Base-by-base conservation (phyloP, 2,113 vertebrate species). In the Semnopithecus entellus region DNA sequence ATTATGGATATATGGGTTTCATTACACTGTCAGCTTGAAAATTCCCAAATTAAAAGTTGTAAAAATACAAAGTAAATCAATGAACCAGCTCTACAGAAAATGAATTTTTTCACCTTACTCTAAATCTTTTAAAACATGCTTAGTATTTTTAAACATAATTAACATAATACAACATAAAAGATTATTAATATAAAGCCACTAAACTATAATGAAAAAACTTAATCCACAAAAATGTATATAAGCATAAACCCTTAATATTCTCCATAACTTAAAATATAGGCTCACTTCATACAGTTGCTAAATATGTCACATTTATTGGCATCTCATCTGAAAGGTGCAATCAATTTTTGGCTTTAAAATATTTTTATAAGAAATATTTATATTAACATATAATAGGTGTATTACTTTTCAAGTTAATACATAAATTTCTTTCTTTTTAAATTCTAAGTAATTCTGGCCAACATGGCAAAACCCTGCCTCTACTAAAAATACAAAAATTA, bases 131-230 rank as follows among this genome's bases (percentile, higher is more conserved):
- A 86, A n/a, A 90, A 50, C 18, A 93, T 1, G 1, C 66, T 66
- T 91, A 81, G 64, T 45, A 48, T 81, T 93, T 92, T 91, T 85
- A 96, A 93, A 95, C 22, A 64, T 81, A 95, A 87, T 68, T 92
- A 76, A 88, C 43, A 32, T 32, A 86, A 91, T 3, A 88, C 40
- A 92, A 78, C 30, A 90, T 78, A 90, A 83, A 78, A 96, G 10
- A 68, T 43, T 82, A 43, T 48, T 81, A 91, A 91, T 4, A 76
- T 78, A 94, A 89, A 90, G 18, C 40, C 35, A 87, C 81, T 38
- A 92, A 57, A 78, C 35, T 50, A 73, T 40, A 97, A 89, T 40
- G 23, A 70, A 91, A 91, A 94, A 57, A 80, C 25, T 82, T 72
- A 85, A 90, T 27, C 59, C 5, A 96, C 32, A 59, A 79, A 95